These are phyloP conservation scores for Nettapus auritus DNA, from an alignment of 2,113 vertebrate species.

Conservation along the genomic window DNA sequence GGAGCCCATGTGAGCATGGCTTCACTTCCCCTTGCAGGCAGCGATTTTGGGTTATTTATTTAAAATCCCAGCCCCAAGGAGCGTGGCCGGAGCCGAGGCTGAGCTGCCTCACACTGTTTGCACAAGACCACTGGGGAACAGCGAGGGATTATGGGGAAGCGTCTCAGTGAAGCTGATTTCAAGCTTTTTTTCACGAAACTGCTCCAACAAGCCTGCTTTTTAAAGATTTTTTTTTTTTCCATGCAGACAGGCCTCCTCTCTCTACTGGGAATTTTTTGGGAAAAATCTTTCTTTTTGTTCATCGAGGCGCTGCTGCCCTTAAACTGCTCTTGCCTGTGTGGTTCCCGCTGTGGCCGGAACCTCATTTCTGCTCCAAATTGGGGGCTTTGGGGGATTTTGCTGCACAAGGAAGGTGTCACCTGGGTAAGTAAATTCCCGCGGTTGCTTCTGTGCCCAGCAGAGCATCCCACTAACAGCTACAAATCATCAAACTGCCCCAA, in stretches of 20 bases:
- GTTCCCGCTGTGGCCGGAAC: no score
- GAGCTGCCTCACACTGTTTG: conserved; percentile 32
- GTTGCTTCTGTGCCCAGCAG: fast-evolving
- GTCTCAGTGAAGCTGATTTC: neutral
- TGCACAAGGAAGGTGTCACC: neutral
- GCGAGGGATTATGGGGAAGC: conserved; percentile 51
- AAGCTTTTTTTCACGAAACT: neutral
- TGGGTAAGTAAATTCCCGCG: neutral
- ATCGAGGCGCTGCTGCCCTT: neutral
- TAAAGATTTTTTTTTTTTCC: neutral
- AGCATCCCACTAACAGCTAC: neutral
- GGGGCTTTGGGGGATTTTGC: neutral
- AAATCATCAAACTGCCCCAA: neutral
- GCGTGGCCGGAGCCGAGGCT: neutral
- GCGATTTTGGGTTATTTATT: neutral
- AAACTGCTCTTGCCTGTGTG: no score
- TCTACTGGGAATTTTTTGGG: neutral
- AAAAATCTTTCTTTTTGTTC: neutral
- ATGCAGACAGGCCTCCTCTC: neutral
- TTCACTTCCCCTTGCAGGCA: neutral
- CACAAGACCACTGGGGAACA: conserved; percentile 47
- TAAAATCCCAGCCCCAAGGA: neutral
- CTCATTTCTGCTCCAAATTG: neutral
- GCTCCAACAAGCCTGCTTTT: neutral
- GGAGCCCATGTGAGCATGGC: neutral